Base-by-base conservation (phyloP, 2,888 invertebrate genomes). In the Andrena fulva region DNA sequence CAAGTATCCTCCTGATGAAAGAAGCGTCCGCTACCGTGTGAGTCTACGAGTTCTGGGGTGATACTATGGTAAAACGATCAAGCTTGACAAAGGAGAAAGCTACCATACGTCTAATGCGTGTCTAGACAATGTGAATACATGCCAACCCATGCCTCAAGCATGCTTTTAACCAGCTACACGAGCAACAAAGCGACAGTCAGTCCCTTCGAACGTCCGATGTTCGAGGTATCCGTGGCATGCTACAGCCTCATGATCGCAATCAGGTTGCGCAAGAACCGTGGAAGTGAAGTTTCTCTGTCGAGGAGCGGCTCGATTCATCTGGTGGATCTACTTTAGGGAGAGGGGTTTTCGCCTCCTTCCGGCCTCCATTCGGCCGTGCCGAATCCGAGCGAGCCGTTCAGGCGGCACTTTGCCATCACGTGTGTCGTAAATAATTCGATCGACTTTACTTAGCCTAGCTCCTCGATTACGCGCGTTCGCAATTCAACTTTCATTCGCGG, bases 291-390 rank as follows among this genome's bases (percentile, higher is more conserved):
- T 74, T 80, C 72, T 76, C 71, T 81, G 68, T 81, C 70, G 74
- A 80, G 75, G 74, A 80, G 82, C 75, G 80, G 82, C 75, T 75
- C 86, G 86, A 80, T 84, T 81, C 77, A 74, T 80, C 82, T 80
- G 84, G 85, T 90, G 89, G 91, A 92, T 92, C 91, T 91, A 91
- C 91, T 90, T 89, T 89, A 88, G 91, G 90, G 90, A 89, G 78
- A 89, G 90, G 90, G 89, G 86, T 87, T 42, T 87, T 42, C 80
- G 85, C 87, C 86, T 87, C 78, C 62, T 87, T 85, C 69, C 77
- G 67, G 31, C 77, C 75, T 60, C 54, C 79, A 52, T 63, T 66
- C 64, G 63, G 60, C 79, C 68, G 62, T 77, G 77, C 62, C 64
- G 80, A 42, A 71, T 79, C 71, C 35, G 70, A 77, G 50, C 2